Conservation (phyloP, 2,797 vertebrate species). For the Silurus aristotelis region DNA sequence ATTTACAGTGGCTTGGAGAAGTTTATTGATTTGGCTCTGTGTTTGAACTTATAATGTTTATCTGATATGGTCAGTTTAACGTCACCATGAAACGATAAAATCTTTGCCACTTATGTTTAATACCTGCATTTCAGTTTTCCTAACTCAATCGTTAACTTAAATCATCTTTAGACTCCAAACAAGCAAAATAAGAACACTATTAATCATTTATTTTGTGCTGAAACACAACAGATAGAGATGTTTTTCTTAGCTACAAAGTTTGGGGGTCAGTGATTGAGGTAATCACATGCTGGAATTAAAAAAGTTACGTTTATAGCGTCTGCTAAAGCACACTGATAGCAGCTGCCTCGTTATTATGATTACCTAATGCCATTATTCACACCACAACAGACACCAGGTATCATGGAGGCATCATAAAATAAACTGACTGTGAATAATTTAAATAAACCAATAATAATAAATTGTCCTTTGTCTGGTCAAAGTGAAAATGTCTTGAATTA, state of each 20-base stretch:
- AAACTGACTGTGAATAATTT: not conserved
- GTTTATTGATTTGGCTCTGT: constrained; percentile 12
- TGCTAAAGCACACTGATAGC: constrained; percentile 4
- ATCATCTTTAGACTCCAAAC: not conserved
- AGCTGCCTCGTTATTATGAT: constrained; percentile 35
- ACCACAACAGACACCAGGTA: constrained; percentile 30
- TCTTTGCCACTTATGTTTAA: constrained; percentile 8
- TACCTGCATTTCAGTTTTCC: constrained; percentile 6
- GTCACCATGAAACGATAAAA: not conserved
- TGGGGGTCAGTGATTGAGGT: not conserved
- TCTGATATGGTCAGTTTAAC: constrained; percentile 13
- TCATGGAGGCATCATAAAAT: not conserved
- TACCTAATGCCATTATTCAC: constrained; percentile 31
- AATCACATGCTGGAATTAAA: not conserved
- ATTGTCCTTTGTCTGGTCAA: not conserved
- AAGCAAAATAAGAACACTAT: not conserved
- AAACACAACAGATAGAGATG: not conserved
- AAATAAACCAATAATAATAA: not conserved
- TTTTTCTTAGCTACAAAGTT: not conserved
- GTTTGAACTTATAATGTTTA: constrained; percentile 5
- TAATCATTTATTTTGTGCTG: not conserved
- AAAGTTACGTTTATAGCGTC: not conserved
- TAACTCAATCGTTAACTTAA: not conserved
- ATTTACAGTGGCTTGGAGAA: constrained; percentile 28
- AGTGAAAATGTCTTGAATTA: not conserved